Conservation (phyloP, 2,113 vertebrate genomes). For the Calyptommatus sinebrachiatus region DNA sequence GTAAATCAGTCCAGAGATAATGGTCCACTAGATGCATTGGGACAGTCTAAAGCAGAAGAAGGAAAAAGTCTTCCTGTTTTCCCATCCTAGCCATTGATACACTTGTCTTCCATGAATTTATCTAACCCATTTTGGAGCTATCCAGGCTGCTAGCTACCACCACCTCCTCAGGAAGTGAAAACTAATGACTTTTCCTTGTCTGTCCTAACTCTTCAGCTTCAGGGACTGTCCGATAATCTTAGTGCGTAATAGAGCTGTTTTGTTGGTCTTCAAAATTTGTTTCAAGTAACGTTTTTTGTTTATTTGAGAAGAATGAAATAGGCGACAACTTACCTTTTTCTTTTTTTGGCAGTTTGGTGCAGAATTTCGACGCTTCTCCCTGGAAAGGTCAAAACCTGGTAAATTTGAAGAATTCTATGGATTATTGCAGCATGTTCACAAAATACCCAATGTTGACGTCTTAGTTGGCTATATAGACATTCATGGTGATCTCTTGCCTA, state of each 20-base stretch:
- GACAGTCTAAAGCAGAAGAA: too few species aligned
- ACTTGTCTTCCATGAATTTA: too few species aligned
- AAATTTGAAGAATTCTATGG: slow-evolving; percentile 98
- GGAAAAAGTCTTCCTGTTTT: too few species aligned
- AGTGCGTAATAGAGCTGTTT: neutral
- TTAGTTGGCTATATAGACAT: slow-evolving; percentile 93
- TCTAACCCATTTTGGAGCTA: too few species aligned
- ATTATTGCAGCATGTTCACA: slow-evolving; percentile 93
- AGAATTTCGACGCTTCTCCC: slow-evolving; percentile 95
- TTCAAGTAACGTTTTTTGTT: neutral
- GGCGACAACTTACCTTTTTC: neutral
- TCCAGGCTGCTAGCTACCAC: too few species aligned
- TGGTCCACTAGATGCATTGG: too few species aligned
- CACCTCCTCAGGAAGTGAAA: too few species aligned
- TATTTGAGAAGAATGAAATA: neutral
- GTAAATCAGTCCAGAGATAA: too few species aligned
- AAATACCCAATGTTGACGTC: slow-evolving; percentile 92
- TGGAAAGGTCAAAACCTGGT: slow-evolving; percentile 94
- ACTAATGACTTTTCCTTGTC: too few species aligned
- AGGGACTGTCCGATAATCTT: too few species aligned
- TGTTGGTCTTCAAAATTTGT: neutral
- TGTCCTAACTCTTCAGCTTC: too few species aligned
- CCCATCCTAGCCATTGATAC: too few species aligned
- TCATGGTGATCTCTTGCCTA: slow-evolving; percentile 94
- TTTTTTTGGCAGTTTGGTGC: slow-evolving; percentile 86